Evolutionary conservation across 2,888 invertebrate species (phyloP), one percentile per base, ranked within the genome.

Genomic region (Ormia ochracea): DNA sequence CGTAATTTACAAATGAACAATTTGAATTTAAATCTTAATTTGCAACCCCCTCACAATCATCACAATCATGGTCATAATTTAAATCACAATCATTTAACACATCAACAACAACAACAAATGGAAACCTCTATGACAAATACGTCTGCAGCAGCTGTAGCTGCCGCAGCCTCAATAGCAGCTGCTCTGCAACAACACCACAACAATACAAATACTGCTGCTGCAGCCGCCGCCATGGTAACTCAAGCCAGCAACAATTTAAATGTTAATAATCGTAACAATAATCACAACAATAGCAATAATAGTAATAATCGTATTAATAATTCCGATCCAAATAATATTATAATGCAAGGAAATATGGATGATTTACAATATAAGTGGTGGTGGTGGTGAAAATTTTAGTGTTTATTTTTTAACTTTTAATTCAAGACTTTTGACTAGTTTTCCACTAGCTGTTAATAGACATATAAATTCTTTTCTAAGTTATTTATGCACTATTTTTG

Each of bases 121-220:
- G 83, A 83, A 63, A 82, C 82, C 1, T 82, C 83, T 73, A 86
- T 83, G 86, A 81, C 84, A 19, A 87, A 88, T 82, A 82, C 78
- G 23, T 82, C 90, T 90, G 91, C 88, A 90, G 91, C 84, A 90
- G 91, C 90, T 90, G 91, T 88, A 90, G 91, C 84, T 90, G 91
- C 85, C 89, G 91, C 88, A 90, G 91, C 89, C 90, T 91, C 86
- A 90, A 91, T 80, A 91, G 91, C 28, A 89, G 83, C 83, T 12
- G 82, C 82, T 7, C 45, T 82, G 36, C 83, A 83, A 66, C 83
- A 83, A 23, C 80, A 80, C 63, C 80, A 80, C 33, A 76, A 73
- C 52, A 80, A 81, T 43, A 91, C 90, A 90, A 91, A 88, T 91
- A 91, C 84, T 90, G 91, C 90, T 90, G 91, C 88, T 90, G 91